These are phyloP conservation scores for Parnassius smintheus DNA, from an alignment of 2,888 invertebrate genomes.

Conservation along the genomic window DNA sequence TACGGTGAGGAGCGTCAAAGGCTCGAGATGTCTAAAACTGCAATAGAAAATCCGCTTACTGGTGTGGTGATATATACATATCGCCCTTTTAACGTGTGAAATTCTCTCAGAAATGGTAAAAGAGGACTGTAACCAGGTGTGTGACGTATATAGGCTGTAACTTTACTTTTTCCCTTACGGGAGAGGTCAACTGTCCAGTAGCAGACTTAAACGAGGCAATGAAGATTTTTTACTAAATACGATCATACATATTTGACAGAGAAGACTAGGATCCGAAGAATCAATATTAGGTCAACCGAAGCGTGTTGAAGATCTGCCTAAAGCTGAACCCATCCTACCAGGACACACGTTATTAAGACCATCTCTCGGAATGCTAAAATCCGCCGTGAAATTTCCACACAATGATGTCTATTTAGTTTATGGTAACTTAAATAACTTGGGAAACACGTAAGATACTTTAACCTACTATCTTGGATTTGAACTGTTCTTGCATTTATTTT, in stretches of 20 bases:
- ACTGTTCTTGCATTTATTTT: not conserved
- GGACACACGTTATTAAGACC: constrained; percentile 54
- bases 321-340: constrained; percentile 41
- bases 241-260: not conserved
- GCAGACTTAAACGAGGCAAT: too few species aligned
- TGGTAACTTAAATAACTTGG: constrained; percentile 47
- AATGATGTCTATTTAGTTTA: constrained; percentile 42
- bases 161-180: too few species aligned
- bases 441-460: constrained; percentile 45
- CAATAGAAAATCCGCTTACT: too few species aligned
- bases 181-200: too few species aligned
- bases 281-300: constrained; percentile 30
- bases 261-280: constrained; percentile 15
- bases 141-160: too few species aligned
- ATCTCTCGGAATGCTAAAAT: constrained; percentile 41
- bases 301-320: constrained; percentile 41
- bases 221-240: too few species aligned
- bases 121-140: too few species aligned
- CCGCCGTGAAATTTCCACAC: constrained; percentile 47
- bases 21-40: too few species aligned
- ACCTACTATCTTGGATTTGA: not conserved
- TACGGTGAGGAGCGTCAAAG: too few species aligned
- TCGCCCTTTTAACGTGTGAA: too few species aligned
- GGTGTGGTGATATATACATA: too few species aligned
- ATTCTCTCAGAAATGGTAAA: too few species aligned